phyloP scores from a whole-genome alignment of 1,140 invertebrate species.

The Cardiocondyla obscurior region DNA sequence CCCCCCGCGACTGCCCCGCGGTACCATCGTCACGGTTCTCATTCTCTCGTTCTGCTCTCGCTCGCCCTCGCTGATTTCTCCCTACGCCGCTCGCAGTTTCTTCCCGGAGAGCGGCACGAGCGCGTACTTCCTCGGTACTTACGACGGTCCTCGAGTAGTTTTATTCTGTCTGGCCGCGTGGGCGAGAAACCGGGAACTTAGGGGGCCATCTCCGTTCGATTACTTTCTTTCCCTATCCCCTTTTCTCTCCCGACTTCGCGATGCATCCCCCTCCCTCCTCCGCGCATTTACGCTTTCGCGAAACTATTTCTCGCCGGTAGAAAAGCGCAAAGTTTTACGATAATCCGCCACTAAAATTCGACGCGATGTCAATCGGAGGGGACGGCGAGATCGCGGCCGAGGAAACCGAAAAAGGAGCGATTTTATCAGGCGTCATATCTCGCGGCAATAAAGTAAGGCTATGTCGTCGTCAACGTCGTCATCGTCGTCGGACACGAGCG shows the following conservation, averaged over 20 bases:
- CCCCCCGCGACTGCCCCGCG: slow-evolving; percentile 58
- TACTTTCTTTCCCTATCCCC: slow-evolving; percentile 59
- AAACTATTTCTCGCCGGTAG: neutral
- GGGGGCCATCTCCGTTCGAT: slow-evolving; percentile 76
- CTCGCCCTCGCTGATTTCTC: slow-evolving; percentile 7
- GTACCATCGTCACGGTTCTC: slow-evolving; percentile 28
- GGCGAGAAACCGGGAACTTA: slow-evolving; percentile 75
- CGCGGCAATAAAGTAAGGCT: slow-evolving; percentile 31
- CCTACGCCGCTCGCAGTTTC: slow-evolving; percentile 53
- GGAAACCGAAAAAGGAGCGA: neutral
- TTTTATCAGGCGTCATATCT: slow-evolving; percentile 39
- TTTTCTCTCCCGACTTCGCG: neutral
- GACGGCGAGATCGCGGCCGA: neutral
- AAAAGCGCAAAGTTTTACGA: neutral
- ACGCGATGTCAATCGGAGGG: neutral
- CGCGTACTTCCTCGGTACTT: slow-evolving; percentile 79
- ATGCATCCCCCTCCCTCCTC: neutral
- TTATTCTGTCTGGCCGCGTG: slow-evolving; percentile 82
- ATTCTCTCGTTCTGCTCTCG: neutral
- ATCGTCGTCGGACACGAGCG: slow-evolving; percentile 9
- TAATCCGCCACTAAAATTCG: slow-evolving; percentile 11
- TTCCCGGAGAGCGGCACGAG: slow-evolving; percentile 60
- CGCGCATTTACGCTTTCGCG: neutral
- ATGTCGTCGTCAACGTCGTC: slow-evolving; percentile 6
- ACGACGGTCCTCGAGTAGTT: slow-evolving; percentile 79